These are phyloP conservation scores for Allenopithecus nigroviridis DNA, from an alignment of 2,797 vertebrate genomes.

Conservation along the genomic window DNA sequence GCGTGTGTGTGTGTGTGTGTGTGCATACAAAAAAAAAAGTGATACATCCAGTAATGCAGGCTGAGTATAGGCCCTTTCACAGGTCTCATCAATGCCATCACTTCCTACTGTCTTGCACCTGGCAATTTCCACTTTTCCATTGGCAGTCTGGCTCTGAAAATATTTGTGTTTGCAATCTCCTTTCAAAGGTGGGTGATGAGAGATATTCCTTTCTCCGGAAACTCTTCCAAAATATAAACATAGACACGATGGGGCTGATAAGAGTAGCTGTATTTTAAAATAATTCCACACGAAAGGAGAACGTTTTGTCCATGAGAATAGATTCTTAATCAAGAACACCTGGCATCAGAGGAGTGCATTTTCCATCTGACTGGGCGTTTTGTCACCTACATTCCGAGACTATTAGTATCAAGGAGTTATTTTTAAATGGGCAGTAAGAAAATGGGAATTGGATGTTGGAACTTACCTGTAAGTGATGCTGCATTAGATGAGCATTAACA, in stretches of 20 bases:
- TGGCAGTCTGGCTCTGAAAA: not conserved
- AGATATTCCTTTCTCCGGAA: not conserved
- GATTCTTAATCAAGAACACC: not conserved
- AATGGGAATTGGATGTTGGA: not conserved
- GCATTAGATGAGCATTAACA: not conserved
- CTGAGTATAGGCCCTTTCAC: not conserved
- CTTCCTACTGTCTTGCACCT: not conserved
- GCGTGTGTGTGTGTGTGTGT: not conserved
- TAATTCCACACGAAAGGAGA: not conserved
- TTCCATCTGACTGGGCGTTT: not conserved
- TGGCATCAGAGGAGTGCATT: not conserved
- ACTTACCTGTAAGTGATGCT: not conserved
- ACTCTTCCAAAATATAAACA: not conserved
- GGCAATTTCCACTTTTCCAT: not conserved
- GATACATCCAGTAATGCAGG: not conserved
- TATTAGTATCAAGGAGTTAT: not conserved
- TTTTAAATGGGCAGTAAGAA: slow-evolving; percentile 17
- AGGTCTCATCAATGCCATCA: not conserved
- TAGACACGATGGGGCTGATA: not conserved
- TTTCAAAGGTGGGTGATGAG: not conserved
- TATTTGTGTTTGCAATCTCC: not conserved
- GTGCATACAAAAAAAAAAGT: fast-evolving
- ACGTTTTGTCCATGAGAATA: not conserved
- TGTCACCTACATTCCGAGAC: not conserved
- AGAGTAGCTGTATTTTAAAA: not conserved